Evolutionary conservation across 2,797 vertebrate genomes (phyloP).

Genomic region (Fistularia tabacaria): DNA sequence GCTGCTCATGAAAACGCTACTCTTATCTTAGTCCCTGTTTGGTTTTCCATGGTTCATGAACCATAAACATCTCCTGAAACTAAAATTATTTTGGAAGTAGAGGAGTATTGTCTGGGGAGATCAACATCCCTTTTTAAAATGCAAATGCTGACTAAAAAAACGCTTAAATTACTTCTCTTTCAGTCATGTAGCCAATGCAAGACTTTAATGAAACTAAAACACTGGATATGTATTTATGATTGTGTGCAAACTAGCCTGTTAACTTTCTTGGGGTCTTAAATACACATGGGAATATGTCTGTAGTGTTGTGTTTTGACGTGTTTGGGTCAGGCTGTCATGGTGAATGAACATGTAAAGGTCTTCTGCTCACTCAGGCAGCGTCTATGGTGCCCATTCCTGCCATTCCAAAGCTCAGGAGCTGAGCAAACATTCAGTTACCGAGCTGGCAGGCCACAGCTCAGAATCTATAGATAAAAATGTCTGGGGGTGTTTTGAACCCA

Average conservation of each 20-base stretch:
- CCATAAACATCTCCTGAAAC: too few species aligned
- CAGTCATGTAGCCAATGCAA: too few species aligned
- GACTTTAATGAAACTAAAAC: too few species aligned
- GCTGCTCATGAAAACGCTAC: conserved; percentile 9
- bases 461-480: conserved; percentile 13
- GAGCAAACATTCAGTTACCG: conserved; percentile 49
- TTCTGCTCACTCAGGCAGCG: conserved; percentile 60
- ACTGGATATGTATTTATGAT: too few species aligned
- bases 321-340: conserved; percentile 70
- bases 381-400: conserved; percentile 64
- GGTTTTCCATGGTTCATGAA: too few species aligned
- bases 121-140: too few species aligned
- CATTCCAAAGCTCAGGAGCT: conserved; percentile 55
- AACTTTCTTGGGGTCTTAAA: neutral
- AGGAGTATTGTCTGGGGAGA: conserved; percentile 2
- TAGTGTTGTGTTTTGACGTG: conserved; percentile 53
- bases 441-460: conserved; percentile 14
- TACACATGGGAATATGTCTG: conserved; percentile 20
- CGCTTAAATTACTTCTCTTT: too few species aligned
- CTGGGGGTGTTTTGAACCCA: neutral
- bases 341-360: conserved; percentile 57
- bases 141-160: too few species aligned
- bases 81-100: neutral
- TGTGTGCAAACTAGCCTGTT: neutral
- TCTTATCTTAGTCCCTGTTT: conserved; percentile 23